A percentile compares a stretch with the other conserved stretches of the same genome.
phyloP scores from a whole-genome alignment of 2,888 invertebrate species.

The Colostygia pectinataria region DNA sequence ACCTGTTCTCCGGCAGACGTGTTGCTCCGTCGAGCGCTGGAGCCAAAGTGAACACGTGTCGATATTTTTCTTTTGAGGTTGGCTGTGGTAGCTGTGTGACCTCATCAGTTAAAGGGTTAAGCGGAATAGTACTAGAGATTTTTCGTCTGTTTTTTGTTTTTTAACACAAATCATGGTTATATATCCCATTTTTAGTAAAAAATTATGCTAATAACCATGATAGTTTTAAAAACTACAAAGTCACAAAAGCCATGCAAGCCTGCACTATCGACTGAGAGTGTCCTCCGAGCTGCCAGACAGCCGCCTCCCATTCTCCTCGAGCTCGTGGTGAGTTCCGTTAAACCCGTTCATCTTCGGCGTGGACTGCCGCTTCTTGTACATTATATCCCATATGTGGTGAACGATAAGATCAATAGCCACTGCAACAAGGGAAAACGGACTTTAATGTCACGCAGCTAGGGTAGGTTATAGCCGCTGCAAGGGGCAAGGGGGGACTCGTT shows the following conservation, averaged over 20 bases:
- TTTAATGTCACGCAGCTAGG: conserved; percentile 71
- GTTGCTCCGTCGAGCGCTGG: no score
- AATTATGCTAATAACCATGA: no score
- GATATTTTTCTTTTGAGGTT: no score
- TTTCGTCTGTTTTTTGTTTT: no score
- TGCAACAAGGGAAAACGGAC: conserved; percentile 87
- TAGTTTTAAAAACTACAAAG: no score
- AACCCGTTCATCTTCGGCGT: conserved; percentile 42
- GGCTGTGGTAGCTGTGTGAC: no score
- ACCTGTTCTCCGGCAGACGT: no score
- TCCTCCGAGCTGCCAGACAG: conserved; percentile 78
- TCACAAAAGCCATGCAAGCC: conserved; percentile 10
- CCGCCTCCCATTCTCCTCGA: conserved; percentile 60
- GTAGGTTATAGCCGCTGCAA: conserved; percentile 83
- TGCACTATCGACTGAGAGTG: conserved; percentile 74
- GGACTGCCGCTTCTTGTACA: conserved; percentile 82
- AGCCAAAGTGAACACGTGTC: no score
- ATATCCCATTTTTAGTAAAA: no score
- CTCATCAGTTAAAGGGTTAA: no score
- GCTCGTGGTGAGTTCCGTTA: conserved; percentile 62
- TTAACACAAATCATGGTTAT: no score
- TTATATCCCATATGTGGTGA: conserved; percentile 98
- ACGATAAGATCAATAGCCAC: conserved; percentile 99
- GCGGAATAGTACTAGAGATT: no score
- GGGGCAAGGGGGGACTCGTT: conserved; percentile 56